Conservation (phyloP, 2,113 vertebrate species). For the Himantopus leucocephalus region DNA sequence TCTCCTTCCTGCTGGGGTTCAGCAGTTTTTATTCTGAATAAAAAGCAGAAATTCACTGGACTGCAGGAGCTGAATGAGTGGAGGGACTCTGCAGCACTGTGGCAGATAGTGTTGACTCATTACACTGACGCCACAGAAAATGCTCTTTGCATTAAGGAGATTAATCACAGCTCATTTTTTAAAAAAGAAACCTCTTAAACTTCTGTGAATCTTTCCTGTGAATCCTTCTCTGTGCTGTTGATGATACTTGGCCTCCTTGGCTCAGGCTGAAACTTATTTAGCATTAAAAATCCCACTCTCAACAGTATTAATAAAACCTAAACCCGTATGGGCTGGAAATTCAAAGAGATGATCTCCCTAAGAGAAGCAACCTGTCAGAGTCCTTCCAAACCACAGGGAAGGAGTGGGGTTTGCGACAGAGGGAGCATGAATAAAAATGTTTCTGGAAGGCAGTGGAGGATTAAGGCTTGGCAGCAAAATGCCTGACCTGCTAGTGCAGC, state of each 20-base stretch:
- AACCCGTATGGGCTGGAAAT: background rate
- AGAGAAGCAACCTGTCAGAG: background rate
- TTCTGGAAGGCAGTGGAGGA: background rate
- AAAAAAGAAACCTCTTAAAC: background rate
- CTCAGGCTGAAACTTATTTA: background rate
- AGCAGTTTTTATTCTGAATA: background rate
- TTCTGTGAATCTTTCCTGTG: background rate
- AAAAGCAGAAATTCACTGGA: background rate
- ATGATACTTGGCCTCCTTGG: background rate
- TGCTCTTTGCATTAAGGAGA: conserved; percentile 8
- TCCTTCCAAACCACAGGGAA: background rate
- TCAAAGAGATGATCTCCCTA: background rate
- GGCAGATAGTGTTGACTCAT: conserved; percentile 1
- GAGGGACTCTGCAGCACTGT: background rate
- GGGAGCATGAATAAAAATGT: background rate
- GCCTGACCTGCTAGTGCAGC: background rate
- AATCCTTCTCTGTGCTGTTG: background rate
- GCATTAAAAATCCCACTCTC: background rate
- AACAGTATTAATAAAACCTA: background rate
- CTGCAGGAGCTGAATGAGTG: background rate
- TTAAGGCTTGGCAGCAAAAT: background rate
- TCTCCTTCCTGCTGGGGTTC: background rate
- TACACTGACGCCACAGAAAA: background rate
- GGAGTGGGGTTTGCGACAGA: background rate
- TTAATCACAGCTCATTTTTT: background rate